A percentile compares a stretch with the other conserved stretches of the same genome.
These are phyloP conservation scores for Festucalex cinctus DNA, from an alignment of 2,113 vertebrate species.

Conservation along the genomic window DNA sequence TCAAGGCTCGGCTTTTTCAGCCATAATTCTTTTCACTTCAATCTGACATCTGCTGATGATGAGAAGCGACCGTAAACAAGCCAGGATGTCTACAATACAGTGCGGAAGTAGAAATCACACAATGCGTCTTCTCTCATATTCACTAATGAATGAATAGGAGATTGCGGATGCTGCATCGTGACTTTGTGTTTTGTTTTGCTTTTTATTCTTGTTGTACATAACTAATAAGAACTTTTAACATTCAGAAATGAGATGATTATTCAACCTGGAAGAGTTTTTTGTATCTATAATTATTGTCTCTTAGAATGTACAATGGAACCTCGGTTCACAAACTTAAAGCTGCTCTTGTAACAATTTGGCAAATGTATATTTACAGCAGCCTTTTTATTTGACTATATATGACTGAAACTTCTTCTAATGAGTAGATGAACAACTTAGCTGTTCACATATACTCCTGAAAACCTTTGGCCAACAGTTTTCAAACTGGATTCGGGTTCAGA, in stretches of 20 bases:
- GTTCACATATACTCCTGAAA: no score
- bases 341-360: no score
- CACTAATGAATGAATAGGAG: conserved; percentile 31
- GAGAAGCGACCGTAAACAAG: conserved; percentile 45
- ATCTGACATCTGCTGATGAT: conserved; percentile 63
- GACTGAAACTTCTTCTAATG: no score
- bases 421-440: no score
- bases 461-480: no score
- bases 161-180: conserved; percentile 19
- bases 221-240: neutral
- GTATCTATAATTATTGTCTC: no score
- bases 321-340: no score
- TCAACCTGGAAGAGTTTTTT: neutral
- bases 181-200: neutral
- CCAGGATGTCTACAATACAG: conserved; percentile 26
- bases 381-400: no score
- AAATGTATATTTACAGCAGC: no score
- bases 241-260: neutral
- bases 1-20: conserved; percentile 59
- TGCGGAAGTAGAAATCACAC: conserved; percentile 28
- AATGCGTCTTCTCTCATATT: conserved; percentile 22
- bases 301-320: no score
- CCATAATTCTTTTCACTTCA: conserved; percentile 62
- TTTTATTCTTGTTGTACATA: neutral
- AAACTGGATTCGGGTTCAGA: no score